Base-by-base conservation (phyloP, 2,113 vertebrate species). In the Xenotilapia flavipinnis region DNA sequence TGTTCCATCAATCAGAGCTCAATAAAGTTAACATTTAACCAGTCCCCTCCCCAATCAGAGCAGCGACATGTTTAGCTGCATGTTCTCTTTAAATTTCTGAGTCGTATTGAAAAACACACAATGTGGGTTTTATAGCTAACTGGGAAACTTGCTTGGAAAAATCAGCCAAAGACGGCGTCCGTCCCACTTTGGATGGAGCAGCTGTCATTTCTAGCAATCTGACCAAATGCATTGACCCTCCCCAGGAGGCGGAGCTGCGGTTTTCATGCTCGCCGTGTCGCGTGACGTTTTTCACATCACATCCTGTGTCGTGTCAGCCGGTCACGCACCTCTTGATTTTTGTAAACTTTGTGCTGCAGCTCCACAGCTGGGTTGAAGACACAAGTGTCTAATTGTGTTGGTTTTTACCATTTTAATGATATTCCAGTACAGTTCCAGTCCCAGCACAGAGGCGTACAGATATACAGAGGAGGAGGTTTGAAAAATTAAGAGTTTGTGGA, bases 181-280 rank as follows among this genome's bases (percentile, higher is more conserved):
- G 4, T 0, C 58, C 3, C 6, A 62, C 58, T 62, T 11, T 62
- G 58, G 6, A 62, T 62, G 58, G 31, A 62, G 1, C 58, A 62
- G 58, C 58, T 11, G 28, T 62, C 3, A 1, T 33, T 62, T 62
- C 31, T 7, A n/a, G 60, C 3, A 60, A 9, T 60, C 26, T 60
- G 14, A 60, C 8, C 56, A 31, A 58, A 31, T 9, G 23, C 21
- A 17, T 6, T 1, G 15, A 33, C 28, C 14, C 56, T 60, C 14
- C 14, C 26, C 56, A 17, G 28, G 56, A 60, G 0, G 56, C 56
- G 17, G 28, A 0, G 15, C 28, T 60, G 56, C 28, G 0, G 58
- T 6, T 62, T 62, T 7, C 31, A 62, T 19, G 58, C 58, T 62
- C 17, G 6, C 31, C 2, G 9, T n/a, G 31, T 36, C 0, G 9